phyloP scores from a whole-genome alignment of 1,140 invertebrate species.

The Nephila pilipes region DNA sequence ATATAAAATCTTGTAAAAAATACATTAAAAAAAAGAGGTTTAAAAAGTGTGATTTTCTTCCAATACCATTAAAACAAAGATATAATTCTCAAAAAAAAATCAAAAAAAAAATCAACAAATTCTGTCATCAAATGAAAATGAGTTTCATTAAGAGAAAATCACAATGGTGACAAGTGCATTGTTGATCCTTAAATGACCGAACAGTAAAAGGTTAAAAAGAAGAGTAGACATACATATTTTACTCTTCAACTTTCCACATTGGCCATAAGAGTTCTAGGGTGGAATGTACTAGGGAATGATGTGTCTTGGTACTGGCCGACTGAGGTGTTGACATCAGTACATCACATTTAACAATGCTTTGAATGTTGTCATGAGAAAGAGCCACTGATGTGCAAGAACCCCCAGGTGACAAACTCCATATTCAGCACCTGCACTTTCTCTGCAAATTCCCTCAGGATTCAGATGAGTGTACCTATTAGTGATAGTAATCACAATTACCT shows the following conservation, averaged over 20 bases:
- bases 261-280: slow-evolving; percentile 29
- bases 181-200: background rate
- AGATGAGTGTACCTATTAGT: background rate
- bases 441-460: slow-evolving; percentile 46
- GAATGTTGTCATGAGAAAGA: slow-evolving; percentile 65
- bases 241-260: slow-evolving; percentile 52
- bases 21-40: too few relatives aligned
- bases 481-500: background rate
- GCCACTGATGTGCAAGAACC: slow-evolving; percentile 47
- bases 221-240: background rate
- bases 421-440: slow-evolving; percentile 63
- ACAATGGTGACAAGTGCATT: slow-evolving; percentile 70
- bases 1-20: too few relatives aligned
- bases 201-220: background rate
- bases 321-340: slow-evolving; percentile 41
- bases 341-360: slow-evolving; percentile 44
- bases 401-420: slow-evolving; percentile 36
- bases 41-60: too few relatives aligned
- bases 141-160: slow-evolving; percentile 55
- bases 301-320: slow-evolving; percentile 67
- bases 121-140: background rate
- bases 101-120: background rate
- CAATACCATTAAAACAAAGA: too few relatives aligned
- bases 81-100: too few relatives aligned
- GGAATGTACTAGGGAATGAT: slow-evolving; percentile 72